phyloP scores from a whole-genome alignment of 2,888 invertebrate species.

The Lasioglossum oenotherae region DNA sequence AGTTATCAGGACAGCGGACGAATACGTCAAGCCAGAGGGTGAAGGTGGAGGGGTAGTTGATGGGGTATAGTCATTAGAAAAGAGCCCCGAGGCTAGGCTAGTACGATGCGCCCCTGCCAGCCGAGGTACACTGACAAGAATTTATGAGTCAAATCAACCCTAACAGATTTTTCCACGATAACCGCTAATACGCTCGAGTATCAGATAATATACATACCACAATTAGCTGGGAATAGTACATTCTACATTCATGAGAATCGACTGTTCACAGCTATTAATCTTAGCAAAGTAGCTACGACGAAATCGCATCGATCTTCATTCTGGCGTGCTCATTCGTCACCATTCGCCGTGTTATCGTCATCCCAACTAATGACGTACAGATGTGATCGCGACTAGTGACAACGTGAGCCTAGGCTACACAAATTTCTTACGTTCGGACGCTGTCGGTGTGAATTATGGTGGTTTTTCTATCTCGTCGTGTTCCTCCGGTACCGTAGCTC shows the following conservation, averaged over 20 bases:
- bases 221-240: not conserved
- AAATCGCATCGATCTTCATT: slow-evolving; percentile 50
- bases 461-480: not conserved
- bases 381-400: slow-evolving; percentile 34
- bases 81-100: not conserved
- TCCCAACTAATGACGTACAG: slow-evolving; percentile 40
- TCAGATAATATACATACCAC: slow-evolving; percentile 3
- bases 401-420: slow-evolving; percentile 22
- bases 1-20: not conserved
- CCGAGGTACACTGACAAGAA: not conserved
- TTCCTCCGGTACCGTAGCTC: slow-evolving; percentile 43
- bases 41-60: not conserved
- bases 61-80: not conserved
- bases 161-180: slow-evolving; percentile 10
- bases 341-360: slow-evolving; percentile 50
- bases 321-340: slow-evolving; percentile 45
- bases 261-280: slow-evolving; percentile 50
- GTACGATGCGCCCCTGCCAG: not conserved
- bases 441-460: slow-evolving; percentile 31
- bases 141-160: slow-evolving; percentile 8
- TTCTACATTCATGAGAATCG: slow-evolving; percentile 19
- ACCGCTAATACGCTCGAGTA: not conserved
- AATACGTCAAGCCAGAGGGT: not conserved
- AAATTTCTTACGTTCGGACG: slow-evolving; percentile 34
- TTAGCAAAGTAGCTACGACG: slow-evolving; percentile 32